These are phyloP conservation scores for Enteromius fasciolatus DNA, from an alignment of 2,797 vertebrate genomes.

Conservation along the genomic window DNA sequence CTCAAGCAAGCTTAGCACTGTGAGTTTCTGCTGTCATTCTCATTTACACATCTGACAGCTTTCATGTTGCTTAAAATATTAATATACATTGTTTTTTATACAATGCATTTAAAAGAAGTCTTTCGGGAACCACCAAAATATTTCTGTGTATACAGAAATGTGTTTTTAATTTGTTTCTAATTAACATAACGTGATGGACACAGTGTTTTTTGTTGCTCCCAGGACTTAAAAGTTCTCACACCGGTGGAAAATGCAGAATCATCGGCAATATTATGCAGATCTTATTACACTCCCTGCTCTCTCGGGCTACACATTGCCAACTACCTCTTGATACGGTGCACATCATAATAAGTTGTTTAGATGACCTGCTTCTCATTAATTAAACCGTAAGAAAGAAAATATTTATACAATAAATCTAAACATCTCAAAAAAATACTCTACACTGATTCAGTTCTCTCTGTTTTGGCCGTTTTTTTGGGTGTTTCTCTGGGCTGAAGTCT, in stretches of 20 bases:
- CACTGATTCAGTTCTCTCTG: neutral
- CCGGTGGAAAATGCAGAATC: neutral
- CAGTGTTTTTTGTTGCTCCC: neutral
- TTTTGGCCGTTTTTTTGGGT: slow-evolving; percentile 42
- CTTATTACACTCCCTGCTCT: neutral
- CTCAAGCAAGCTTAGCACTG: slow-evolving; percentile 98
- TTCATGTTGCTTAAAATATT: slow-evolving; percentile 15
- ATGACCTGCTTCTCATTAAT: neutral
- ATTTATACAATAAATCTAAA: neutral
- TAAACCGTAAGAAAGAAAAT: neutral
- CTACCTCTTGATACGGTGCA: neutral
- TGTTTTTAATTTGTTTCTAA: neutral
- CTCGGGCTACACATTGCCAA: neutral
- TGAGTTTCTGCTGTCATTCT: slow-evolving; percentile 78
- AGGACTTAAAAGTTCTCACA: neutral
- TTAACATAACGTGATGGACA: no score
- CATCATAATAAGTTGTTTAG: neutral
- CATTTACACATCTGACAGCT: slow-evolving; percentile 47
- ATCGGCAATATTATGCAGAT: neutral
- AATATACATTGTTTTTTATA: neutral
- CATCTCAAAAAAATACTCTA: neutral
- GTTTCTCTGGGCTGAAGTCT: slow-evolving; percentile 53
- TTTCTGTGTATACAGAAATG: neutral
- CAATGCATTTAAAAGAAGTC: slow-evolving; percentile 3
- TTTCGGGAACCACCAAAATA: slow-evolving; percentile 1